Conservation (phyloP, 2,888 invertebrate genomes). For the Melitaea athalia region DNA sequence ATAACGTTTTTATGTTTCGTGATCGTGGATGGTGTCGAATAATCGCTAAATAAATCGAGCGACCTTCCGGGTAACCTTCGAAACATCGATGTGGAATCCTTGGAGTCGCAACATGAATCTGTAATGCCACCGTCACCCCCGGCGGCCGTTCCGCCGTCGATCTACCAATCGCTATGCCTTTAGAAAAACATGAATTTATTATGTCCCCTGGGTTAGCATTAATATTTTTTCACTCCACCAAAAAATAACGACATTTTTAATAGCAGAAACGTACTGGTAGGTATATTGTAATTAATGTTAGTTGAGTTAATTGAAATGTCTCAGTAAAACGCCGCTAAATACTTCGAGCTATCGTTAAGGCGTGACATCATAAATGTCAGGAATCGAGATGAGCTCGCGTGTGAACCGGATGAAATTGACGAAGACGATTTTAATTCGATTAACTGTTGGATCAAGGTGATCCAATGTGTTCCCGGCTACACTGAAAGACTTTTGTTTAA, state of each 20-base stretch:
- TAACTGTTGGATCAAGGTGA: constrained; percentile 6
- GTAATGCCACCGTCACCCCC: constrained; percentile 42
- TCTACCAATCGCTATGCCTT: constrained; percentile 37
- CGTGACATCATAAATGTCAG: constrained; percentile 27
- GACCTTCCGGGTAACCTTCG: constrained; percentile 39
- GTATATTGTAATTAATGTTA: constrained; percentile 29
- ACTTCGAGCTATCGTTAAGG: constrained; percentile 19
- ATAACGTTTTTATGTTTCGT: neutral
- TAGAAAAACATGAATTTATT: constrained; percentile 26
- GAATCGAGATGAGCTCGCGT: constrained; percentile 5
- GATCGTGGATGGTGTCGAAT: constrained; percentile 10
- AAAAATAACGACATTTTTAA: neutral
- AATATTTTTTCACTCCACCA: neutral
- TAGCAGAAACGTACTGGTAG: constrained; percentile 7
- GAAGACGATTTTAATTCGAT: constrained; percentile 3
- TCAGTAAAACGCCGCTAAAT: constrained; percentile 26
- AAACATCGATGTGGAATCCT: constrained; percentile 41
- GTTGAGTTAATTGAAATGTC: constrained; percentile 23
- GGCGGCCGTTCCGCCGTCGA: constrained; percentile 31
- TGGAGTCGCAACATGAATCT: constrained; percentile 44
- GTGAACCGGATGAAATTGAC: constrained; percentile 4
- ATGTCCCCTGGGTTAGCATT: constrained; percentile 13
- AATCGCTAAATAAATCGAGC: constrained; percentile 19
- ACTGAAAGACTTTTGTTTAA: too few species aligned
- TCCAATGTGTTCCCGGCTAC: neutral